Base-by-base conservation (phyloP, 53 echinoderm and acorn worm species). In the Temnopleurus reevesii region DNA sequence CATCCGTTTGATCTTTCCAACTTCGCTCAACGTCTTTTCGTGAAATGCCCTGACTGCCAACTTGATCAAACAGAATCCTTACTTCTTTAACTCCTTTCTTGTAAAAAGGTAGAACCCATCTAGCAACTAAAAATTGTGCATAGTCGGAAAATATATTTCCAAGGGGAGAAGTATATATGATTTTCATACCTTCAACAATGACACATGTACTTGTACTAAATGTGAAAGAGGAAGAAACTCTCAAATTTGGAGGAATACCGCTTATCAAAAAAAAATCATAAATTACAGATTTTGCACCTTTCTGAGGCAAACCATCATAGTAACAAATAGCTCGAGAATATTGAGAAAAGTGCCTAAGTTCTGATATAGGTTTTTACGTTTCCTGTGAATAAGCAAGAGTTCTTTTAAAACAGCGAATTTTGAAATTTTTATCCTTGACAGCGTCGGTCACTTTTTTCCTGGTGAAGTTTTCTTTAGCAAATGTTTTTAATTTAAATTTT, bases 171-270 rank as follows among this genome's bases (percentile, higher is more conserved):
- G 26, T 85, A 55, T 94, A 90, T 31, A 92, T 92, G 1, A 94
- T 89, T 45, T 94, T 92, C 94, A 94, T 94, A 17, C 92, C 94
- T 84, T 94, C 91, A 33, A 90, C 85, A 77, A 94, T 92, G 0
- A 91, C 53, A 76, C 91, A 91, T 34, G 88, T 55, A 23, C 26
- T 61, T 15, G 76, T 41, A 13, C 21, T 55, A 83, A 49, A 84
- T 26, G 31, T 53, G 51, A 84, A 57, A 76, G 41, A 51, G 1
- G 66, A 19, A 36, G 76, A 55, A 3, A 91, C 83, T 53, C 26
- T 84, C 58, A 59, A 36, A 84, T 41, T 44, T 43, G 8, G 59
- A 59, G 36, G 85, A 59, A 82, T 89, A 94, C 43, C 89, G 82
- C 34, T 89, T 94, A 15, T 79, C 64, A 81, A 92, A 90, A n/a